Evolutionary conservation across 1,140 invertebrate genomes (phyloP).

Genomic region (Vollenhovia emeryi): DNA sequence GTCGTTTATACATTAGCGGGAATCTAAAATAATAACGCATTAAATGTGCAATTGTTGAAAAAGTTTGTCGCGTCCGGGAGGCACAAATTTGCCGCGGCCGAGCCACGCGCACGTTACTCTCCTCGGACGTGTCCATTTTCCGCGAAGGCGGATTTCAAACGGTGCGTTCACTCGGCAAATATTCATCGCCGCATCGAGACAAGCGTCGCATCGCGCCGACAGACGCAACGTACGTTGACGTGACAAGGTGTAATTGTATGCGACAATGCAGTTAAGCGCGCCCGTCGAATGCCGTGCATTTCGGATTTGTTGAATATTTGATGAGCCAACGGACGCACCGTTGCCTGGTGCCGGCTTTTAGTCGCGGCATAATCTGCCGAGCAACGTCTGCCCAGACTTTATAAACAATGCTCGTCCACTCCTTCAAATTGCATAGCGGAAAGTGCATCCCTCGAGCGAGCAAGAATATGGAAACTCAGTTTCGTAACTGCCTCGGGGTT

Average conservation of each 20-base stretch:
- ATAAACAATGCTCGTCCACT: conserved; percentile 53
- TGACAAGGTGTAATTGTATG: conserved; percentile 21
- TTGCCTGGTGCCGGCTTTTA: background rate
- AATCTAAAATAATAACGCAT: background rate
- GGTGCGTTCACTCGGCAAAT: conserved; percentile 31
- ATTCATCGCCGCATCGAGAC: background rate
- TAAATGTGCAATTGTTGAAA: conserved; percentile 5
- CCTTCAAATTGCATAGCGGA: conserved; percentile 48
- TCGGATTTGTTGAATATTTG: conserved; percentile 39
- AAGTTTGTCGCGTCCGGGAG: background rate
- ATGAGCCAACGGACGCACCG: background rate
- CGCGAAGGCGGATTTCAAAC: conserved; percentile 5
- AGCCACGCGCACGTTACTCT: background rate
- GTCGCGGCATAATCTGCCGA: background rate
- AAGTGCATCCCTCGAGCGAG: conserved; percentile 23
- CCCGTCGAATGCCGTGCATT: background rate
- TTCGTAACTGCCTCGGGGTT: conserved; percentile 42
- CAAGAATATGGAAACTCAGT: conserved; percentile 55
- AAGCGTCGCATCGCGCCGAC: background rate
- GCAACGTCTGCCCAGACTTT: conserved; percentile 24
- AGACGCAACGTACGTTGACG: background rate
- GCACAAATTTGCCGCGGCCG: background rate
- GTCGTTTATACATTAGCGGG: background rate
- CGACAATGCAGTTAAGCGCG: conserved; percentile 3
- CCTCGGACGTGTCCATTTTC: background rate